These are phyloP conservation scores for Oreocharis arfaki DNA, from an alignment of 2,113 vertebrate genomes.

Conservation along the genomic window DNA sequence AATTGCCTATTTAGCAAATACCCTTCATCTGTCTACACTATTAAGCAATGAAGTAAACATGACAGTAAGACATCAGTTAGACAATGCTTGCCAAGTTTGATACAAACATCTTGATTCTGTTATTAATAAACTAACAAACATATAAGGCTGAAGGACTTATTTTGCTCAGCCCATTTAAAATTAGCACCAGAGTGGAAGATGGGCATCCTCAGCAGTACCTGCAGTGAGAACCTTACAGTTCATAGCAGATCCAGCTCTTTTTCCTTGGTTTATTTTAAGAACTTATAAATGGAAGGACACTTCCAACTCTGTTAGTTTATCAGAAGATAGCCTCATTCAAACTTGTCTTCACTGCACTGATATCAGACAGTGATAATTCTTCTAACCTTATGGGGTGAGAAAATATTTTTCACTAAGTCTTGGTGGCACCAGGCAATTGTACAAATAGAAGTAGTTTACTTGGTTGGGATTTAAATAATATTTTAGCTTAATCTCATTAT, in stretches of 20 bases:
- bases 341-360: neutral
- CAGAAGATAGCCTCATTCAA: neutral
- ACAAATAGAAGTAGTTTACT: neutral
- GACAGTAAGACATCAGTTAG: neutral
- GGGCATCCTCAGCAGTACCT: neutral
- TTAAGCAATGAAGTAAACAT: neutral
- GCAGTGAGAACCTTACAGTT: neutral
- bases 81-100: neutral
- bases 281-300: neutral
- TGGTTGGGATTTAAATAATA: neutral
- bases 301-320: neutral
- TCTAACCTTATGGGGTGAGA: neutral
- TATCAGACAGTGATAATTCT: neutral
- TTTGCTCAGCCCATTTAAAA: neutral
- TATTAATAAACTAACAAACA: neutral
- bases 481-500: neutral
- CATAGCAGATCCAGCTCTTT: neutral
- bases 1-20: neutral
- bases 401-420: neutral
- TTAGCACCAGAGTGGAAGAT: neutral
- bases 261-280: neutral
- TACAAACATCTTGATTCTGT: neutral
- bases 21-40: neutral
- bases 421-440: neutral
- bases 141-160: neutral